Conservation (phyloP, 1,140 invertebrate genomes). For the Pogonomyrmex barbatus region DNA sequence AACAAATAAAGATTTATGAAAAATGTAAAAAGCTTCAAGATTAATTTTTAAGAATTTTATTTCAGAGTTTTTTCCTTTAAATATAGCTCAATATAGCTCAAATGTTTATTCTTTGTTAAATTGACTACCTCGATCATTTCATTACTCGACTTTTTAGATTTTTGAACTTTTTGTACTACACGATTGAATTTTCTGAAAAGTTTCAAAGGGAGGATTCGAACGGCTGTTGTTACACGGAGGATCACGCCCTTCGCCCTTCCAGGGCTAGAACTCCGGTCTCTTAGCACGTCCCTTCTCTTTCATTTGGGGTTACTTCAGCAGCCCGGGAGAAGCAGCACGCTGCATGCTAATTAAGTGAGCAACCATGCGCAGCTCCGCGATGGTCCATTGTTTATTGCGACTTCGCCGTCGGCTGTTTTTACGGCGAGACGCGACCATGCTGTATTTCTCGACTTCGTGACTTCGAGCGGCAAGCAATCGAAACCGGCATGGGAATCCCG, state of each 20-base stretch:
- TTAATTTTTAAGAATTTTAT: not conserved
- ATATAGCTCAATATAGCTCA: not conserved
- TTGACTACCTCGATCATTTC: not conserved
- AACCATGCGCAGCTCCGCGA: slow-evolving; percentile 48
- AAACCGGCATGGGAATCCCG: slow-evolving; percentile 14
- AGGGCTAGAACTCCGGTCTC: not conserved
- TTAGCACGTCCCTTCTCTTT: not conserved
- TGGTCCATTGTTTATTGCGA: slow-evolving; percentile 63
- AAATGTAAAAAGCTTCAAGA: not conserved
- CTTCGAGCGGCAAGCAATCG: slow-evolving; percentile 1
- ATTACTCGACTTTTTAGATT: too few relatives aligned
- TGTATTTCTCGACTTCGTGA: slow-evolving; percentile 37
- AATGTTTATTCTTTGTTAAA: not conserved
- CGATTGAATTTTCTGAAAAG: not conserved
- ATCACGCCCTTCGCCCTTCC: not conserved
- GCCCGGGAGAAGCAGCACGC: slow-evolving; percentile 27
- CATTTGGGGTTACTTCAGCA: slow-evolving; percentile 31
- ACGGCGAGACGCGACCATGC: not conserved
- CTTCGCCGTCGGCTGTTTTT: slow-evolving; percentile 56
- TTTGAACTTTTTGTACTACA: not conserved
- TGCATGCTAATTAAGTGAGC: slow-evolving; percentile 69
- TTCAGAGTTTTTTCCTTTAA: not conserved
- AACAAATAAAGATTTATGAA: not conserved
- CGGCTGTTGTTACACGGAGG: not conserved
- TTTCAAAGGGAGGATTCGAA: not conserved